Percentiles rank a stretch among this genome's conserved stretches.
phyloP scores from a whole-genome alignment of 2,797 vertebrate genomes.

The Myotis myotis region DNA sequence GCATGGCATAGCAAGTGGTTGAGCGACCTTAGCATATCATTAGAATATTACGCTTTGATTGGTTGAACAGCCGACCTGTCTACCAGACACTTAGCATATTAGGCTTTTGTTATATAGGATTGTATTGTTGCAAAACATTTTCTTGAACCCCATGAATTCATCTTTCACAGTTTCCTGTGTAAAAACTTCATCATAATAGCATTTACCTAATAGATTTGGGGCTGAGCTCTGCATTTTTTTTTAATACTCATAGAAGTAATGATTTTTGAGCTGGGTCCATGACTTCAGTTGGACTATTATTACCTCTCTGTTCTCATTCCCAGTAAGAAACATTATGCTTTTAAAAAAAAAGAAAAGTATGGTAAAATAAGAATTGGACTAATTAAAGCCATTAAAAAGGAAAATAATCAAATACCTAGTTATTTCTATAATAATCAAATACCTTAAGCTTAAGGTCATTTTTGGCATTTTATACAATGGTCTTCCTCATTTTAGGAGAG shows the following conservation, averaged over 20 bases:
- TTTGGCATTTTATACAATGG: neutral
- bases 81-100: too few relatives aligned
- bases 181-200: neutral
- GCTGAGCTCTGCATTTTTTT: neutral
- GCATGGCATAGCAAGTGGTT: too few relatives aligned
- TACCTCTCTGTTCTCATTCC: neutral
- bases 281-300: neutral
- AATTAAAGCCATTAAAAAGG: neutral
- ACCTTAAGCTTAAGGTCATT: neutral
- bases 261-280: neutral
- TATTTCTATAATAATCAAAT: neutral
- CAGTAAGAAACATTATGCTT: neutral
- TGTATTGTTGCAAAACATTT: neutral
- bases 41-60: too few relatives aligned
- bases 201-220: neutral
- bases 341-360: neutral
- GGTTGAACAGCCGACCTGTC: too few relatives aligned
- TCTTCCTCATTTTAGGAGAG: neutral
- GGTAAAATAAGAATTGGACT: neutral
- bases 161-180: neutral
- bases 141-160: neutral
- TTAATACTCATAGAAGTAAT: neutral
- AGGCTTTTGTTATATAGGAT: too few relatives aligned
- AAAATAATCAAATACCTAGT: neutral
- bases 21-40: too few relatives aligned